Evolutionary conservation across 2,113 vertebrate species (phyloP), one percentile per base, ranked within the genome.

Genomic region (Craseonycteris thonglongyai): DNA sequence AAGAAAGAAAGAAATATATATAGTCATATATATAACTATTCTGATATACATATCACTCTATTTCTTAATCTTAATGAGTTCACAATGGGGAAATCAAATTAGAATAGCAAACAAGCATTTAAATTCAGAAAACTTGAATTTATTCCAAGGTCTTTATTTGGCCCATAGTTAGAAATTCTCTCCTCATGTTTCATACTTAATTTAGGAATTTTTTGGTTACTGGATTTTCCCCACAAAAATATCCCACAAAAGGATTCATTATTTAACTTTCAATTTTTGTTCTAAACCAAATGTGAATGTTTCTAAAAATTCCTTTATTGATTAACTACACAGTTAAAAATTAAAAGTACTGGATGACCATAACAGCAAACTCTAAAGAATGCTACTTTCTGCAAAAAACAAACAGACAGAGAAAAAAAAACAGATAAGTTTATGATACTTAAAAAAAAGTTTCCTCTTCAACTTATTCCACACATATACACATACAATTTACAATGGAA

Each of bases 61-160:
- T 80, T 88, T 91, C 61, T 90, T 65, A 63, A 79, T 71, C 16
- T 95, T 88, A 63, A 91, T 93, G 45, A 88, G 26, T 38, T 63
- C 69, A 13, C 18, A 63, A 38, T 45, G 5, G 26, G 59, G 16
- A 78, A 89, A 91, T 69, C 4, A 51, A 93, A 61, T 56, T n/a
- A 61, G 49, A 88, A 88, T 35, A 91, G 15, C 12, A 92, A 92
- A 84, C 65, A 79, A 61, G 35, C 28, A 80, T 35, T 89, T 66
- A 85, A 89, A 89, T 81, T 89, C 80, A 75, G 78, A 74, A 91
- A 95, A 74, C 6, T 35, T 81, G 18, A 79, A 68, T 85, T 63
- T 89, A 75, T 65, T 75, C 2, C 19, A 69, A 63, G 28, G 28
- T 68, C 10, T 89, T 78, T 85, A 83, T 56, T 35, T 89, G 15